Evolutionary conservation across 2,797 vertebrate species (phyloP), one percentile per base, ranked within the genome.

Genomic region (Urocyon cinereoargenteus): DNA sequence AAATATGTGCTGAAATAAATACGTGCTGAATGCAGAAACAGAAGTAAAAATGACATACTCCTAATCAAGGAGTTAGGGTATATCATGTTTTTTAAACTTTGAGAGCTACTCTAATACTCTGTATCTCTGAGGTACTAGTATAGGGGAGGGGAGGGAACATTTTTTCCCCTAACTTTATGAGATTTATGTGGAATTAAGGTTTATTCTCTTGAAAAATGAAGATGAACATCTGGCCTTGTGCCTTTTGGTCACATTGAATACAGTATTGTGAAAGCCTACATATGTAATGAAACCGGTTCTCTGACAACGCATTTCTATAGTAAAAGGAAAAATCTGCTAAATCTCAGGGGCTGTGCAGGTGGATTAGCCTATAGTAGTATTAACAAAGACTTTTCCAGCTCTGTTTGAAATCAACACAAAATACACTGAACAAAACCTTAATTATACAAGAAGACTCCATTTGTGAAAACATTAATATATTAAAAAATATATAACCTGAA

Each of bases 321-420:
- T 85, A 62, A 83, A 87, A 77, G n/a, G 9, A 22, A 78, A 92
- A 92, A 22, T 15, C 34, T 57, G 31, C n/a, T 59, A 53, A 53
- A 53, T 40, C 31, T 9, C 59, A 34, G 45, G 16, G 51, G 11
- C 49, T 84, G 1, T 22, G 1, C 1, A 72, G 5, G 13, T 73
- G 16, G 2, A 36, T 53, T 92, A 24, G 4, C 18, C 72, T 73
- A 49, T 0, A 75, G 15, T 24, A 49, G 2, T 64, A 49, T 92
- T 86, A 86, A 36, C 12, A 78, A 18, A 62, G 9, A 59, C 2
- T 49, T 82, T 87, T 91, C 4, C 24, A 62, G 21, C 26, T 96
- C 36, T 84, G 5, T 49, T 92, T 88, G 13, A 97, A 81, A 81
- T 90, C 66, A 94, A 78, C 22, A 82, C 19, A 90, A 92, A 92